A percentile compares a stretch with the other conserved stretches of the same genome.
Conservation (phyloP, 1,140 invertebrate species). For the Halotydeus destructor region DNA sequence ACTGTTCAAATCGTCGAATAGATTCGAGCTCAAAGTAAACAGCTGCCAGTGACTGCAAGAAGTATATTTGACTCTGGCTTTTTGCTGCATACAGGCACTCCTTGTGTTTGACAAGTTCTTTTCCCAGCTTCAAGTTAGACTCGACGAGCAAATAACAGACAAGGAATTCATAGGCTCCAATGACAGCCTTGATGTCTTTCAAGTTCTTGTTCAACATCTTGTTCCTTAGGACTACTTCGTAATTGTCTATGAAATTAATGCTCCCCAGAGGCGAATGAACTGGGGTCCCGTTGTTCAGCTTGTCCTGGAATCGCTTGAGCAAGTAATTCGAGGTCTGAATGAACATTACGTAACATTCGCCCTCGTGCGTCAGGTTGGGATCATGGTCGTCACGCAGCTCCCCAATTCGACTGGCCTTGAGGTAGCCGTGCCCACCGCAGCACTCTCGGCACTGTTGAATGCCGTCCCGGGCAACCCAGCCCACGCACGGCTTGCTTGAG, state of each 20-base stretch:
- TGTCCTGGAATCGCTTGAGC: slow-evolving; percentile 30
- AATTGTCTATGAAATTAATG: slow-evolving; percentile 35
- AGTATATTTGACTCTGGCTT: slow-evolving; percentile 63
- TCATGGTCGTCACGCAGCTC: slow-evolving; percentile 67
- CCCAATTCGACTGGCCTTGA: slow-evolving; percentile 46
- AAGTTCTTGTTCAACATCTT: slow-evolving; percentile 22
- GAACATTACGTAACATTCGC: slow-evolving; percentile 79
- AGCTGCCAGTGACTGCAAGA: slow-evolving; percentile 45
- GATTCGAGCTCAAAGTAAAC: slow-evolving; percentile 42
- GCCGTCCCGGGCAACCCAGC: slow-evolving; percentile 57
- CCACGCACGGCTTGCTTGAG: slow-evolving; percentile 56
- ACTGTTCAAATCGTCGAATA: neutral
- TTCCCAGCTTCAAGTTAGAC: slow-evolving; percentile 37
- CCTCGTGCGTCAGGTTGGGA: slow-evolving; percentile 80
- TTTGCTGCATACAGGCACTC: slow-evolving; percentile 46
- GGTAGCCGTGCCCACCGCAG: slow-evolving; percentile 49
- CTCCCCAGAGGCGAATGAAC: slow-evolving; percentile 35
- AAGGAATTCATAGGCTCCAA: slow-evolving; percentile 56
- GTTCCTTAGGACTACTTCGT: slow-evolving; percentile 20
- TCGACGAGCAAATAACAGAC: slow-evolving; percentile 43
- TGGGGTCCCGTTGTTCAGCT: slow-evolving; percentile 6
- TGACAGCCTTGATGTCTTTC: slow-evolving; percentile 37
- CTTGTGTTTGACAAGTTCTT: slow-evolving; percentile 26
- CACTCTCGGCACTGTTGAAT: slow-evolving; percentile 75
- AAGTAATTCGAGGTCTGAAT: slow-evolving; percentile 84